phyloP scores from a whole-genome alignment of 2,113 vertebrate species.

The Platycercus adscitus region DNA sequence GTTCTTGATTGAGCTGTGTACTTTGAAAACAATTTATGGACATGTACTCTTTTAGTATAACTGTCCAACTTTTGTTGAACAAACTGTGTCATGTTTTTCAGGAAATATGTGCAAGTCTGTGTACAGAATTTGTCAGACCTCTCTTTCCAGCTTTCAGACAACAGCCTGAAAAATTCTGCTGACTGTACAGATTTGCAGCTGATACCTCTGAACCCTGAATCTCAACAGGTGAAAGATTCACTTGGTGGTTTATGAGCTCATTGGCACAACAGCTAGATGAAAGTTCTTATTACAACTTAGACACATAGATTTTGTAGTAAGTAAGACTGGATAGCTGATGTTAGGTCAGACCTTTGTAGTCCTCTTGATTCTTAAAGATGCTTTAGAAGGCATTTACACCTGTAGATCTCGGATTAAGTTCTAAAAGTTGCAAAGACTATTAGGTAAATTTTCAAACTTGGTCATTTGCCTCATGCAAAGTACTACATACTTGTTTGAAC shows the following conservation, averaged over 20 bases:
- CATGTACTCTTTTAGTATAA: neutral
- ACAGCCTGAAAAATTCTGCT: constrained; percentile 77
- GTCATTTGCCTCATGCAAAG: neutral
- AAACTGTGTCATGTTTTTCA: constrained; percentile 50
- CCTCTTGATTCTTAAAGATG: neutral
- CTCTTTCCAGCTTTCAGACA: constrained; percentile 86
- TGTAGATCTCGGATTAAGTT: neutral
- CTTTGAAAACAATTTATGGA: neutral
- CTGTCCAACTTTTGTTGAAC: neutral
- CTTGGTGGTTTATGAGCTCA: neutral
- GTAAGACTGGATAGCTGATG: neutral
- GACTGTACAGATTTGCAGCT: constrained; percentile 75
- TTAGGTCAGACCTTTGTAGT: neutral
- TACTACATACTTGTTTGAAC: neutral
- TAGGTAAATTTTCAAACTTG: neutral
- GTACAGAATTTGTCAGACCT: constrained; percentile 91
- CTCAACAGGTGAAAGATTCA: constrained; percentile 82
- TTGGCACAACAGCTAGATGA: neutral
- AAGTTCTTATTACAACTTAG: neutral
- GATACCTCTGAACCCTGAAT: constrained; percentile 78
- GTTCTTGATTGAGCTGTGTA: neutral
- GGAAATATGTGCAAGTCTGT: constrained; percentile 95
- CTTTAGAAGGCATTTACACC: neutral
- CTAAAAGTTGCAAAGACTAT: neutral
- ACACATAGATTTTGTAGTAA: neutral